phyloP scores from a whole-genome alignment of 2,113 vertebrate genomes.

The Sula dactylatra region DNA sequence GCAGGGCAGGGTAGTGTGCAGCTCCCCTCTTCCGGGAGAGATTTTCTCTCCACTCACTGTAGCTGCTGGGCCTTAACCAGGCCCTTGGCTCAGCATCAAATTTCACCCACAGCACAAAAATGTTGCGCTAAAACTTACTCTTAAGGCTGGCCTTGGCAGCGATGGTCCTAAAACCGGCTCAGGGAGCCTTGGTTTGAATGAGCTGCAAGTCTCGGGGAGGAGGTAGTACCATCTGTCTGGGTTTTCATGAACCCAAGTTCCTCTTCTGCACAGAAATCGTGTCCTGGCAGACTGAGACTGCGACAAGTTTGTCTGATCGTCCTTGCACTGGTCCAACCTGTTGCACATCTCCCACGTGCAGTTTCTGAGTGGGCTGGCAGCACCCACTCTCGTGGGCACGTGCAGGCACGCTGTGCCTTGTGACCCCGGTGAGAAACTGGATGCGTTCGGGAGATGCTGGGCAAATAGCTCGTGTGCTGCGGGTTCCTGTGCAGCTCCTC shows the following conservation, averaged over 20 bases:
- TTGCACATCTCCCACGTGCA: not conserved
- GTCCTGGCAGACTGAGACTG: not conserved
- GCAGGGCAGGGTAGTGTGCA: not conserved
- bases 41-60: not conserved
- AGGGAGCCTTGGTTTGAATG: not conserved
- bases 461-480: not conserved
- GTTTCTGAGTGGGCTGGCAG: not conserved
- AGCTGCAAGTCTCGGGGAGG: not conserved
- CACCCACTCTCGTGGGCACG: rapidly evolving
- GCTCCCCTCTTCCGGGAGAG: not conserved
- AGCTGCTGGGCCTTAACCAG: not conserved
- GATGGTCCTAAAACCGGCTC: not conserved
- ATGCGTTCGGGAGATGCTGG: not conserved
- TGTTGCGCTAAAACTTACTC: not conserved
- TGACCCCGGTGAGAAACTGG: not conserved
- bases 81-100: not conserved
- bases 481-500: not conserved
- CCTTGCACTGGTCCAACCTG: not conserved
- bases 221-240: not conserved
- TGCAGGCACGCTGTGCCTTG: not conserved
- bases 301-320: not conserved
- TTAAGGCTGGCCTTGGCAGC: not conserved
- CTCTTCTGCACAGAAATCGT: not conserved
- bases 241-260: not conserved
- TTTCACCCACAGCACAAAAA: not conserved